These are phyloP conservation scores for Drosophila neutralis DNA, from an alignment of 2,888 invertebrate species.

Conservation along the genomic window DNA sequence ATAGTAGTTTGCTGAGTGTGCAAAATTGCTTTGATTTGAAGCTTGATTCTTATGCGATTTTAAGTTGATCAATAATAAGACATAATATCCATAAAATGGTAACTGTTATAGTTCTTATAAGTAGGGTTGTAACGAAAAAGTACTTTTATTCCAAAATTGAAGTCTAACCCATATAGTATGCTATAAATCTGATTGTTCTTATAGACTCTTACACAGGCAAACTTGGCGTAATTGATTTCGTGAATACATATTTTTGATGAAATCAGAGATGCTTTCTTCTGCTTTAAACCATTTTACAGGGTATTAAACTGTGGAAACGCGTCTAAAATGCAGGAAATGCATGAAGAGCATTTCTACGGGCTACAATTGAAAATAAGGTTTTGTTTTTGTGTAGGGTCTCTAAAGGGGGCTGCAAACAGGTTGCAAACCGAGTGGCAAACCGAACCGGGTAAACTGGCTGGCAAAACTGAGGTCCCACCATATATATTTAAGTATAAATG, in stretches of 20 bases:
- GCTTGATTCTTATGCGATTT: neutral
- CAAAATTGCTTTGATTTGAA: neutral
- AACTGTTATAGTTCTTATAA: accelerated
- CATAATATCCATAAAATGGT: accelerated
- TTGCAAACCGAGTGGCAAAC: constrained; percentile 9
- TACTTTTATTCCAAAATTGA: neutral
- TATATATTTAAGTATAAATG: constrained; percentile 18
- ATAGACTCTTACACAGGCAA: neutral
- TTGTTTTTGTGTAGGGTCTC: neutral
- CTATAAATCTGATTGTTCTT: neutral
- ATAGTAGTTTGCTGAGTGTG: neutral
- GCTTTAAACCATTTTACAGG: neutral
- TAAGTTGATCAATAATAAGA: neutral
- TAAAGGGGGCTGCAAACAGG: constrained; percentile 14
- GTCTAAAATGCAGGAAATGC: constrained; percentile 69
- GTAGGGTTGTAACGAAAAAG: neutral
- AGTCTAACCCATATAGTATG: neutral
- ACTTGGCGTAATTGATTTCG: neutral
- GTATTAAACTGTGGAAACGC: constrained; percentile 42
- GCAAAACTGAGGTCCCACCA: constrained; percentile 7
- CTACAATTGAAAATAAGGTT: constrained; percentile 20
- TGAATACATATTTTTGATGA: neutral
- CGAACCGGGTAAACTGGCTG: neutral
- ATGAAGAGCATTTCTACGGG: constrained; percentile 44
- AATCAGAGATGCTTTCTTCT: neutral